phyloP scores from a whole-genome alignment of 1,140 invertebrate species.

The Saxidomus purpurata region DNA sequence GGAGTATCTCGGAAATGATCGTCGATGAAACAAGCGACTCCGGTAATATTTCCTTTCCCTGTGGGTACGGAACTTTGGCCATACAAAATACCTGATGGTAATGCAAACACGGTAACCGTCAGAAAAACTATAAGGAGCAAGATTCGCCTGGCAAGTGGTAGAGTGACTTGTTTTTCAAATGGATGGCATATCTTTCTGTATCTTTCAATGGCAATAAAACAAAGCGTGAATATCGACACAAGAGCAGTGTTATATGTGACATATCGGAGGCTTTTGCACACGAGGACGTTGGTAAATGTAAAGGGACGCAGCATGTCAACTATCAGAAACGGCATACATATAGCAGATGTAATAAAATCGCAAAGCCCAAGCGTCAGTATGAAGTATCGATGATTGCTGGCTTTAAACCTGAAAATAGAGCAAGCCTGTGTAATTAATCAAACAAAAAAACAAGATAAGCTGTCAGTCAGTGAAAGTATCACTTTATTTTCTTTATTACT shows the following conservation, averaged over 20 bases:
- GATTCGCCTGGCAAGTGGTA: slow-evolving; percentile 45
- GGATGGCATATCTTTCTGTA: slow-evolving; percentile 67
- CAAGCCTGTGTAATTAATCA: no score
- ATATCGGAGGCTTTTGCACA: slow-evolving; percentile 65
- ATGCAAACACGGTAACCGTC: slow-evolving; percentile 1
- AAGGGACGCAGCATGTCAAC: slow-evolving; percentile 51
- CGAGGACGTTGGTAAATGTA: slow-evolving; percentile 39
- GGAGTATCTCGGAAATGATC: not conserved
- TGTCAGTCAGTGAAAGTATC: no score
- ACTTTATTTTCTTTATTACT: no score
- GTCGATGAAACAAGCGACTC: slow-evolving; percentile 40
- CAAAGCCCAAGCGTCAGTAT: slow-evolving; percentile 59
- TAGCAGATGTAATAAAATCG: slow-evolving; percentile 59
- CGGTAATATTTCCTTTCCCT: not conserved
- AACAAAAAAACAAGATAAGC: no score
- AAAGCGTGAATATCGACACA: slow-evolving; percentile 53
- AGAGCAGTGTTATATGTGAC: slow-evolving; percentile 55
- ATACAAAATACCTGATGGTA: slow-evolving; percentile 50
- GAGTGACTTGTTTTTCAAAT: slow-evolving; percentile 54
- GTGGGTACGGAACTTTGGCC: not conserved
- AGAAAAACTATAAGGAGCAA: not conserved
- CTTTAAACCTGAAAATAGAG: slow-evolving; percentile 1
- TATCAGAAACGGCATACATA: slow-evolving; percentile 68
- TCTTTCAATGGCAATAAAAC: slow-evolving; percentile 64
- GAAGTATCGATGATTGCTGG: slow-evolving; percentile 53